A percentile compares a stretch with the other conserved stretches of the same genome.
phyloP scores from a whole-genome alignment of 1,140 invertebrate species.

The Panagrolaimus sp. region DNA sequence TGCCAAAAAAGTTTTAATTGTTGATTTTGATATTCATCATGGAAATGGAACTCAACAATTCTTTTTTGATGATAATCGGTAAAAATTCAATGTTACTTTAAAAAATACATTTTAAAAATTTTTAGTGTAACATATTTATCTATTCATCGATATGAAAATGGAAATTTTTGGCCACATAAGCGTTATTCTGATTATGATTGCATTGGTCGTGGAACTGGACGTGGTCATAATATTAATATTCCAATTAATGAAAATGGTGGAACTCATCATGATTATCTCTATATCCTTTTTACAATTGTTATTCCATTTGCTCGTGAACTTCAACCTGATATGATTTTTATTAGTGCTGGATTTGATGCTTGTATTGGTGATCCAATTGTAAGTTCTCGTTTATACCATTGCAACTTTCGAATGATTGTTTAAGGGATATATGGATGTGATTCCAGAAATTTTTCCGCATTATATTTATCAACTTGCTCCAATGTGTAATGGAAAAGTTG shows the following conservation, averaged over 20 bases:
- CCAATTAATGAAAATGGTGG: conserved; percentile 76
- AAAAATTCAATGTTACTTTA: background rate
- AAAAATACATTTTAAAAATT: background rate
- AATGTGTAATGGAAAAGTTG: conserved; percentile 15
- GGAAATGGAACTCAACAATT: conserved; percentile 53
- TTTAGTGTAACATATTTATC: conserved; percentile 82
- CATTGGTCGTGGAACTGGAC: conserved; percentile 75
- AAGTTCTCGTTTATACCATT: conserved; percentile 10
- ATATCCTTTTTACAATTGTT: conserved; percentile 19
- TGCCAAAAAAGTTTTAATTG: conserved; percentile 32
- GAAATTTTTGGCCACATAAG: conserved; percentile 97
- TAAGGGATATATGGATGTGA: conserved; percentile 20
- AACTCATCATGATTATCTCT: conserved; percentile 68
- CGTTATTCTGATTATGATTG: conserved; percentile 62
- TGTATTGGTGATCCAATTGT: conserved; percentile 27
- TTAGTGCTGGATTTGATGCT: conserved; percentile 91
- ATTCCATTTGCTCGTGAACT: conserved; percentile 80
- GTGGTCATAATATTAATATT: conserved; percentile 92
- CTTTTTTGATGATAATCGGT: conserved; percentile 69
- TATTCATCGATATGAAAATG: conserved; percentile 90
- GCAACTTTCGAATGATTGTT: background rate
- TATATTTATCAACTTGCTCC: conserved; percentile 20
- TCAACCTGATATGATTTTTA: conserved; percentile 84
- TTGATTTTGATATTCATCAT: conserved; percentile 58
- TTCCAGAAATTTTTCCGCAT: conserved; percentile 19